Evolutionary conservation across 2,888 invertebrate species (phyloP).

Genomic region (Xestia rhomboidea): DNA sequence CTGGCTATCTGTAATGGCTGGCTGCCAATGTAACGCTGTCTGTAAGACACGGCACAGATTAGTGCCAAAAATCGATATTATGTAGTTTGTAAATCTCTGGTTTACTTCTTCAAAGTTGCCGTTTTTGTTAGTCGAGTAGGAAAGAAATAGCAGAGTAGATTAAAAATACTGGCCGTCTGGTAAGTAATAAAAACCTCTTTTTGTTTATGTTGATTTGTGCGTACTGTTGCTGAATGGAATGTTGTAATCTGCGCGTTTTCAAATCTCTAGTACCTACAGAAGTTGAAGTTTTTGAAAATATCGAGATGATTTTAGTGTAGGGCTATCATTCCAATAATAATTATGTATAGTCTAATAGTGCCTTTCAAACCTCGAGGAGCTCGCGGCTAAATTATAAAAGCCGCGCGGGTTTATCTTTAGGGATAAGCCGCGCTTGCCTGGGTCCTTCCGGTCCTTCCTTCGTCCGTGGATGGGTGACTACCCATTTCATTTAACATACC

Average conservation of each 20-base stretch:
- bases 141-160: no score
- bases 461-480: no score
- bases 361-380: no score
- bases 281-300: no score
- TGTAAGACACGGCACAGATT: slow-evolving; percentile 29
- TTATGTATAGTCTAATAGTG: no score
- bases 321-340: no score
- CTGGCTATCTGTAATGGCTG: slow-evolving; percentile 52
- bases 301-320: no score
- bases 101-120: not conserved
- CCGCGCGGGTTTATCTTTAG: no score
- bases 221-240: not conserved
- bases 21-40: slow-evolving; percentile 54
- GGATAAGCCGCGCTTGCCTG: no score
- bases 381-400: no score
- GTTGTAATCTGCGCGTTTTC: not conserved
- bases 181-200: not conserved
- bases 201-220: not conserved
- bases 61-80: slow-evolving; percentile 27
- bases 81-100: slow-evolving; percentile 13
- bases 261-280: not conserved
- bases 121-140: not conserved
- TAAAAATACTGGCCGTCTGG: not conserved
- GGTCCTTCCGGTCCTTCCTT: no score
- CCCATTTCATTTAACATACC: no score